phyloP scores from a whole-genome alignment of 2,888 invertebrate genomes.

The Stenurella melanura region DNA sequence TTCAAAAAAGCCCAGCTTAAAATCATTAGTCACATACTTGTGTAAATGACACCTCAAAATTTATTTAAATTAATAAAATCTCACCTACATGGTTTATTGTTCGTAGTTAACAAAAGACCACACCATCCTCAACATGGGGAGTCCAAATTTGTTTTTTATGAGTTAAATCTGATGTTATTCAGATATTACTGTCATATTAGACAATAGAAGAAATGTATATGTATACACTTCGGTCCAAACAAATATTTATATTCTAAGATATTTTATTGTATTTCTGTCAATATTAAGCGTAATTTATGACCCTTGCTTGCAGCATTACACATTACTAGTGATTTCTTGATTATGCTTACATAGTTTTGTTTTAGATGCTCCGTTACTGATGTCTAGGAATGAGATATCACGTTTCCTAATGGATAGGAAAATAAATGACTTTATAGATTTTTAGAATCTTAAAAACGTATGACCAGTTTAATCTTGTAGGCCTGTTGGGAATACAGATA shows the following conservation, averaged over 20 bases:
- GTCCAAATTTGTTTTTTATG: slow-evolving; percentile 54
- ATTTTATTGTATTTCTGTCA: slow-evolving; percentile 41
- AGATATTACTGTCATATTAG: slow-evolving; percentile 43
- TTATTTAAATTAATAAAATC: slow-evolving; percentile 57
- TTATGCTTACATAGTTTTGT: slow-evolving; percentile 30
- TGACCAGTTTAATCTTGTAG: not conserved
- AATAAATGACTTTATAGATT: slow-evolving; percentile 37
- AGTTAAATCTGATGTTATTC: slow-evolving; percentile 46
- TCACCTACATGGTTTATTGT: slow-evolving; percentile 55
- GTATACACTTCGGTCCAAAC: slow-evolving; percentile 29
- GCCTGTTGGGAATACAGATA: too few relatives aligned
- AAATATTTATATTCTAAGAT: slow-evolving; percentile 34
- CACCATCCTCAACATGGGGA: slow-evolving; percentile 55
- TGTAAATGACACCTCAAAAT: slow-evolving; percentile 45
- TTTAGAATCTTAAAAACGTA: slow-evolving; percentile 5
- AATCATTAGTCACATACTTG: slow-evolving; percentile 26
- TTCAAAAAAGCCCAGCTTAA: not conserved
- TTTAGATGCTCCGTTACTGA: not conserved
- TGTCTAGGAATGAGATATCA: slow-evolving; percentile 33
- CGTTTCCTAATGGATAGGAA: slow-evolving; percentile 19
- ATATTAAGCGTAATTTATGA: slow-evolving; percentile 40
- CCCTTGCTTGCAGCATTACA: slow-evolving; percentile 17
- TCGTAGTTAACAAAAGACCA: slow-evolving; percentile 48
- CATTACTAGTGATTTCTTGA: slow-evolving; percentile 20
- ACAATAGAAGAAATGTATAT: slow-evolving; percentile 36